Evolutionary conservation across 2,113 vertebrate genomes (phyloP).

Genomic region (Tachuris rubrigastra): DNA sequence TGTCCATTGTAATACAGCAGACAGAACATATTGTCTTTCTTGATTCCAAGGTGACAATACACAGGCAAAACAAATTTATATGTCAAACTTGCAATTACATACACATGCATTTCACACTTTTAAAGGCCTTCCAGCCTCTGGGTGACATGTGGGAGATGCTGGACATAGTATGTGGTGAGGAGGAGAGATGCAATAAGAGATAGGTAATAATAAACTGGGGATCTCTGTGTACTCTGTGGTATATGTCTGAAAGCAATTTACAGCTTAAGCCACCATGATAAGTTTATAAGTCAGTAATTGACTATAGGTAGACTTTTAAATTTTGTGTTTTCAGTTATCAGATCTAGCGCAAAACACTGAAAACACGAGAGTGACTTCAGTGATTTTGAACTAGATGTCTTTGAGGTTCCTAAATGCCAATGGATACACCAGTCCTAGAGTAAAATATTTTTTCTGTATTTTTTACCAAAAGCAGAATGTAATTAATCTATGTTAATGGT

Average conservation of each 20-base stretch:
- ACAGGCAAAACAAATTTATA: background rate
- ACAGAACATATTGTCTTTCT: background rate
- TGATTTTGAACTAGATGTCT: background rate
- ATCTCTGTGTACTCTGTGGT: background rate
- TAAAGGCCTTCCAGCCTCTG: background rate
- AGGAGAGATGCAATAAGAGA: background rate
- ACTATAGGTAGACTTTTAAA: rapidly evolving
- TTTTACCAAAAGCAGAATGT: background rate
- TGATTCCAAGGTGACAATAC: background rate
- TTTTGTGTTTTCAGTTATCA: background rate
- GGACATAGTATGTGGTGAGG: background rate
- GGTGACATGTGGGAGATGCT: background rate
- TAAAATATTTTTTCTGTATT: background rate
- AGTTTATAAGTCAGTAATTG: background rate
- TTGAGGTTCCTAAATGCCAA: background rate
- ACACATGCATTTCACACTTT: background rate
- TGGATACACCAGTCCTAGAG: background rate
- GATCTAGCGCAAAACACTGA: background rate
- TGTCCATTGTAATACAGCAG: background rate
- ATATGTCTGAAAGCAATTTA: background rate
- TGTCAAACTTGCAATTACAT: background rate
- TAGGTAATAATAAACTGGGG: background rate
- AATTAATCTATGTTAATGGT: background rate
- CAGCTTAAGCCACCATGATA: background rate
- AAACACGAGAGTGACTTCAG: background rate